Conservation (phyloP, 2,113 vertebrate genomes). For the Hylia prasina region DNA sequence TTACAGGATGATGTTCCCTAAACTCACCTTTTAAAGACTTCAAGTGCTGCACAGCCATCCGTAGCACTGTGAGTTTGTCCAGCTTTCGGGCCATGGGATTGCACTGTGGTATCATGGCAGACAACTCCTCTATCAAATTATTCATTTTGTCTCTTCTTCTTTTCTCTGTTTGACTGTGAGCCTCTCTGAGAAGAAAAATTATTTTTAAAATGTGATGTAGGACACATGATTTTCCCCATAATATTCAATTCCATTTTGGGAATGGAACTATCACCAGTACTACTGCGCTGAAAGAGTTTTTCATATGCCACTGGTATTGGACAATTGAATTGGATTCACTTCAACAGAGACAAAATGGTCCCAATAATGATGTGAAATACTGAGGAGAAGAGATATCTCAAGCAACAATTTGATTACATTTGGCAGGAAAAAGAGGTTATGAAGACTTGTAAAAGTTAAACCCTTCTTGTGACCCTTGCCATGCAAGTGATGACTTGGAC, state of each 20-base stretch:
- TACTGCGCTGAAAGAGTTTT: background rate
- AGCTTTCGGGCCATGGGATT: slow-evolving; percentile 85
- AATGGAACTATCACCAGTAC: background rate
- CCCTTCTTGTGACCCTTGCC: background rate
- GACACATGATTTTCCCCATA: background rate
- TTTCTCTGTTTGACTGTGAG: slow-evolving; percentile 93
- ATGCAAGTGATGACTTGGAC: background rate
- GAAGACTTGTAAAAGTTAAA: background rate
- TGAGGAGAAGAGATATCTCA: background rate
- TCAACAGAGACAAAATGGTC: background rate
- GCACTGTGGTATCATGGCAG: slow-evolving; percentile 89
- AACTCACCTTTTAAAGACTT: slow-evolving; percentile 85
- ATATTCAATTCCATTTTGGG: background rate
- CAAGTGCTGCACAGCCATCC: slow-evolving; percentile 90
- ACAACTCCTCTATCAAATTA: slow-evolving; percentile 88
- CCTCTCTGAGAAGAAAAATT: slow-evolving; percentile 77
- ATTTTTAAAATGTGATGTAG: background rate
- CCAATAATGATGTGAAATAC: background rate
- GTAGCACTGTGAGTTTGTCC: slow-evolving; percentile 91
- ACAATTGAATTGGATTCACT: background rate
- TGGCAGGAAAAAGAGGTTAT: background rate
- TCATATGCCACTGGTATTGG: background rate
- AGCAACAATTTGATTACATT: background rate
- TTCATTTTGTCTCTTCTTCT: slow-evolving; percentile 93
- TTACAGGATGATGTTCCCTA: background rate